These are phyloP conservation scores for Tridacna crocea DNA, from an alignment of 2,888 invertebrate species.

Conservation along the genomic window DNA sequence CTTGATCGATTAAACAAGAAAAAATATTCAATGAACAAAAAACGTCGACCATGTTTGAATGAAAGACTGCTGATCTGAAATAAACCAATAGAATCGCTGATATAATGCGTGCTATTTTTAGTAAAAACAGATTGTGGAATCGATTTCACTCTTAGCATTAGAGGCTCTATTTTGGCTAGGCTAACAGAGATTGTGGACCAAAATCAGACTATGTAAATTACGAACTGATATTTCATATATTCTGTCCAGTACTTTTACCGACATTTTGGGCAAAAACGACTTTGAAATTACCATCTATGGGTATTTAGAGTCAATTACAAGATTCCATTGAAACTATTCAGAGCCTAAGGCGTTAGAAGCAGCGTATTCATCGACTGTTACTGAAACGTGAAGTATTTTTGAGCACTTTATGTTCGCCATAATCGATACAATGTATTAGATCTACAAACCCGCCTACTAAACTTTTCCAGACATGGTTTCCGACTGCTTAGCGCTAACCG, in stretches of 20 bases:
- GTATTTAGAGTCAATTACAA: background rate
- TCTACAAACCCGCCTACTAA: background rate
- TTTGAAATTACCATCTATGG: background rate
- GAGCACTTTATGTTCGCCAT: background rate
- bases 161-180: no score
- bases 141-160: background rate
- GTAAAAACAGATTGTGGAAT: background rate
- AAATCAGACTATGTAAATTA: background rate
- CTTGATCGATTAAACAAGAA: background rate
- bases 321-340: background rate
- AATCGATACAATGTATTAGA: conserved; percentile 3
- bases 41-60: conserved; percentile 1
- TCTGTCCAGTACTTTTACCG: background rate
- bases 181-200: background rate
- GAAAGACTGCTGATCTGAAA: conserved; percentile 9
- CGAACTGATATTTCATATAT: background rate
- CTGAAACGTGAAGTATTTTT: conserved; percentile 21
- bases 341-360: background rate
- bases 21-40: background rate
- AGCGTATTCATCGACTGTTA: conserved; percentile 5
- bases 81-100: conserved; percentile 9
- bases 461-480: background rate
- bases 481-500: background rate
- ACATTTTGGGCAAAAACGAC: background rate
- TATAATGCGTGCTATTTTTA: conserved; percentile 10